These are phyloP conservation scores for Borostomias antarcticus DNA, from an alignment of 2,797 vertebrate genomes.

Conservation along the genomic window DNA sequence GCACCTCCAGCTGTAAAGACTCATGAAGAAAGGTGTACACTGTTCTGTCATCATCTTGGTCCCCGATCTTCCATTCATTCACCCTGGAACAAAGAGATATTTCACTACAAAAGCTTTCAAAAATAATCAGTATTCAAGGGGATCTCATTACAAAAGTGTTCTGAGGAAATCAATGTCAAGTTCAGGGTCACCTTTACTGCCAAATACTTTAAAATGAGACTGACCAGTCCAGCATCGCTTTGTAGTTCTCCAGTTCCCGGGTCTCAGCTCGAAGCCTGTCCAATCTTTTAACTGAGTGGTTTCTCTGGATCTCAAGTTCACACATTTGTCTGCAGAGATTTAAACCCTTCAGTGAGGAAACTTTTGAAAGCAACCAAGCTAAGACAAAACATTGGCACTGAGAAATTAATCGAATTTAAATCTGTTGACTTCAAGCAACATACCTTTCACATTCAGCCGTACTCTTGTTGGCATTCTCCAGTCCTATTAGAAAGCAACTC, in stretches of 20 bases:
- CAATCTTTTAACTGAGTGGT: constrained; percentile 52
- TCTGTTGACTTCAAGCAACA: constrained; percentile 14
- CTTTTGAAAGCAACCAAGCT: background rate
- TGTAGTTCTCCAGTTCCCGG: constrained; percentile 50
- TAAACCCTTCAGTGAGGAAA: background rate
- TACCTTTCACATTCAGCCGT: constrained; percentile 63
- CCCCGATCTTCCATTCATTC: constrained; percentile 72
- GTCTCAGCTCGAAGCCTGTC: constrained; percentile 58
- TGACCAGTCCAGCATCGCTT: constrained; percentile 59
- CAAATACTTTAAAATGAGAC: constrained; percentile 14
- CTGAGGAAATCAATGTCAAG: too few species aligned
- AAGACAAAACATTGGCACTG: background rate
- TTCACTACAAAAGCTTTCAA: background rate
- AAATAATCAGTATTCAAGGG: background rate
- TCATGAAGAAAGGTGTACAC: constrained; percentile 72
- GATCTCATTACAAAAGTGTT: too few species aligned
- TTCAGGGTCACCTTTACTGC: background rate
- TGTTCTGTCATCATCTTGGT: constrained; percentile 33
- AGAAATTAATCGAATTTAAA: background rate
- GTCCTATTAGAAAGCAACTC: constrained; percentile 45
- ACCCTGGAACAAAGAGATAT: constrained; percentile 56
- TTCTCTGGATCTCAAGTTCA: constrained; percentile 64
- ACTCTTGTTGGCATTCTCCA: constrained; percentile 54
- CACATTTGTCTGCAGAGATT: constrained; percentile 58
- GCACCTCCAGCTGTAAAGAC: constrained; percentile 67